A percentile compares a stretch with the other conserved stretches of the same genome.
These are phyloP conservation scores for Callyntrura sp. DNA, from an alignment of 2,888 invertebrate species.

Conservation along the genomic window DNA sequence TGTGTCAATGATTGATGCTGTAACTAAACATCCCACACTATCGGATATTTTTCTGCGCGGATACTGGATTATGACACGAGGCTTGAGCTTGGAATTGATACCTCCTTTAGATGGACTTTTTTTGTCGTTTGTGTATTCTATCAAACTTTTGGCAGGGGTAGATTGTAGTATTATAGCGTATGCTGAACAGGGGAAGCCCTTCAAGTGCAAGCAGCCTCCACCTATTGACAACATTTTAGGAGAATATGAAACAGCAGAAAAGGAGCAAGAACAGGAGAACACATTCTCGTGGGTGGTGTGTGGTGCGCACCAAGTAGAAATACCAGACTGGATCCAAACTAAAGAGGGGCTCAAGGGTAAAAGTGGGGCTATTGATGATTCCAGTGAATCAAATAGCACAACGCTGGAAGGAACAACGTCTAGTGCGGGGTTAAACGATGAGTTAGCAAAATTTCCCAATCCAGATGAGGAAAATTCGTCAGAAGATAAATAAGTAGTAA, in stretches of 20 bases:
- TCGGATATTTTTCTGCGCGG: conserved; percentile 63
- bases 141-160: conserved; percentile 54
- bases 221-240: conserved; percentile 54
- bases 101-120: conserved; percentile 50
- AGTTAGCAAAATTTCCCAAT: conserved; percentile 40
- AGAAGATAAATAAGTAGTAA: no score
- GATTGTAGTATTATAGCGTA: conserved; percentile 66
- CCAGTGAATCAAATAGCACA: not conserved
- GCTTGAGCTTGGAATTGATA: not conserved
- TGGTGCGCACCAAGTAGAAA: conserved; percentile 63
- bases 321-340: conserved; percentile 45
- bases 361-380: conserved; percentile 2
- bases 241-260: not conserved
- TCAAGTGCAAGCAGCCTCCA: conserved; percentile 50
- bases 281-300: conserved; percentile 58
- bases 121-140: not conserved
- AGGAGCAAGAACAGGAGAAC: conserved; percentile 33
- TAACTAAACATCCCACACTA: conserved; percentile 15
- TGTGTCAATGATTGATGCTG: conserved; percentile 42
- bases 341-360: conserved; percentile 10
- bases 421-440: not conserved
- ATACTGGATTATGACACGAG: conserved; percentile 34
- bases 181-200: conserved; percentile 60
- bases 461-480: conserved; percentile 26
- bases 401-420: not conserved